phyloP scores from a whole-genome alignment of 64 coral and sea anemone species.

The Pachyseris speciosa region DNA sequence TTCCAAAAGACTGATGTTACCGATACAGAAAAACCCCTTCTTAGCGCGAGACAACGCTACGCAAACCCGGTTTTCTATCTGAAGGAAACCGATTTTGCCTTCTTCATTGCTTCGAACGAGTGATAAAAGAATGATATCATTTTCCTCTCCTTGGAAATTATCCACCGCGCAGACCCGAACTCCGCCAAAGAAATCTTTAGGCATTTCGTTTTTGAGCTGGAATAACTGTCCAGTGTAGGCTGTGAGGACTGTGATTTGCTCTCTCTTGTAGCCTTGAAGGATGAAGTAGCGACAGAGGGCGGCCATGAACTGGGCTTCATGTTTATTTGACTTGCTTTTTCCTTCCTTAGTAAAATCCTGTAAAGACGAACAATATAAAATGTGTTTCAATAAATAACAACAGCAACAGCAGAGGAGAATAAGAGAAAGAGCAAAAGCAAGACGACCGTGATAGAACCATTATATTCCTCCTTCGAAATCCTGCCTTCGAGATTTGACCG shows the following conservation, averaged over 20 bases:
- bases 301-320: constrained; percentile 83
- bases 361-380: background rate
- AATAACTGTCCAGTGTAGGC: constrained; percentile 83
- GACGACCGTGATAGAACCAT: no score
- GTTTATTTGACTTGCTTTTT: constrained; percentile 75
- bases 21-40: no score
- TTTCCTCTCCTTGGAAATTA: no score
- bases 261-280: constrained; percentile 78
- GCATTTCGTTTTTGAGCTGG: constrained; percentile 68
- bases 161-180: no score
- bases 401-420: no score
- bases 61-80: constrained; percentile 74
- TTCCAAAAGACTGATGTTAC: background rate
- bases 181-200: constrained; percentile 63
- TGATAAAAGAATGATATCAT: no score
- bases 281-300: constrained; percentile 86
- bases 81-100: constrained; percentile 76
- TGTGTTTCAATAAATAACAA: background rate
- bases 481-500: no score
- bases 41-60: no score
- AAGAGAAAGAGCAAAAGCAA: no score
- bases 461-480: no score
- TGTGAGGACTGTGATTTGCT: constrained; percentile 84
- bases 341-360: constrained; percentile 75
- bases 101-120: constrained; percentile 78